Evolutionary conservation across 1,140 invertebrate species (phyloP).

Genomic region (Vanessa atalanta): DNA sequence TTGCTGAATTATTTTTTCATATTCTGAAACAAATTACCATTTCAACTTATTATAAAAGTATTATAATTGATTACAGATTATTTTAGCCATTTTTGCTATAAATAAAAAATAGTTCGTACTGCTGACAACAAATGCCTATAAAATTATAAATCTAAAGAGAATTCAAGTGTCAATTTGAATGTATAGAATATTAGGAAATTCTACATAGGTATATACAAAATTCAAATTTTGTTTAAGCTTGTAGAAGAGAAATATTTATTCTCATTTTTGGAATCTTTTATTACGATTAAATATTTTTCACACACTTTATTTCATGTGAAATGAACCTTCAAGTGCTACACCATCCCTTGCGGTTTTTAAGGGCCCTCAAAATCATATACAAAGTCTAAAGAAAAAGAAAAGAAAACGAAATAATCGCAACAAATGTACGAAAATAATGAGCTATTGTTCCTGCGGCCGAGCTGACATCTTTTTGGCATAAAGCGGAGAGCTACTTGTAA

Average conservation of each 20-base stretch:
- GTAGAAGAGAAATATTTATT: not conserved
- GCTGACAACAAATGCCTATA: no score
- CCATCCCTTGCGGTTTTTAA: slow-evolving; percentile 61
- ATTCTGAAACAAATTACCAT: slow-evolving; percentile 36
- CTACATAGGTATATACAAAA: no score
- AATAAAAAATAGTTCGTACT: no score
- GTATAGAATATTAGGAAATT: no score
- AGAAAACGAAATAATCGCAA: slow-evolving; percentile 67
- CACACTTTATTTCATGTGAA: slow-evolving; percentile 55
- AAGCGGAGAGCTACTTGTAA: slow-evolving; percentile 63
- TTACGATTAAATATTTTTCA: slow-evolving; percentile 29
- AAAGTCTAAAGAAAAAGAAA: slow-evolving; percentile 57
- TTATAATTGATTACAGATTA: not conserved
- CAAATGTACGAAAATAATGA: slow-evolving; percentile 72
- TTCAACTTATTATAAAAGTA: not conserved
- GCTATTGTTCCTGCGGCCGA: slow-evolving; percentile 52
- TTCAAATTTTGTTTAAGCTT: no score
- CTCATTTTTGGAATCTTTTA: not conserved
- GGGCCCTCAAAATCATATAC: slow-evolving; percentile 54
- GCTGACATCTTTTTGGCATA: slow-evolving; percentile 73
- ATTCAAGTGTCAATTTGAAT: no score
- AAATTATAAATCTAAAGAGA: no score
- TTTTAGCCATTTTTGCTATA: no score
- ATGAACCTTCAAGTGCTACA: slow-evolving; percentile 48
- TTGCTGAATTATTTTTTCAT: slow-evolving; percentile 30